Conservation (phyloP, 2,888 invertebrate species). For the Parasteatoda lunata region DNA sequence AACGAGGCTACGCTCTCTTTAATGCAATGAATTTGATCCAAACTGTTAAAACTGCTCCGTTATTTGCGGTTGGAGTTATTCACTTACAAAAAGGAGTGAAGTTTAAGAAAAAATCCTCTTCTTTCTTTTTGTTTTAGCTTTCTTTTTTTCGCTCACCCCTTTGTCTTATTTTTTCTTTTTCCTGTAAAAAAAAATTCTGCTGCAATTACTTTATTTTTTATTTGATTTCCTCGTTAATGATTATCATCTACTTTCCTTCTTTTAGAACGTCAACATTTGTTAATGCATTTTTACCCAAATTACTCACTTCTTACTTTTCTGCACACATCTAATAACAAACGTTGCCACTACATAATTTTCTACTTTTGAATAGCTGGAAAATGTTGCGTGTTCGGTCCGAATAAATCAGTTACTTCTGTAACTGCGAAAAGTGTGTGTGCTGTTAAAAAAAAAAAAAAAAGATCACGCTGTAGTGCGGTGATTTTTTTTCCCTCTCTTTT, state of each 20-base stretch:
- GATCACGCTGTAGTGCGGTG: neutral
- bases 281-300: neutral
- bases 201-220: neutral
- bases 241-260: neutral
- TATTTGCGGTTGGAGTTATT: too few relatives aligned
- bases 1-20: too few relatives aligned
- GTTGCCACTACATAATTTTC: slow-evolving; percentile 17
- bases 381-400: slow-evolving; percentile 26
- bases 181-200: slow-evolving; percentile 20
- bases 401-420: slow-evolving; percentile 3
- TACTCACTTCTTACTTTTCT: neutral
- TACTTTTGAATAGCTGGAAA: slow-evolving; percentile 6
- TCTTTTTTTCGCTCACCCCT: slow-evolving; percentile 29
- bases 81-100: too few relatives aligned
- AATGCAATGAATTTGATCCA: too few relatives aligned
- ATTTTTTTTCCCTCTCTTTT: too few relatives aligned
- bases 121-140: slow-evolving; percentile 17
- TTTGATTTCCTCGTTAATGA: slow-evolving; percentile 3
- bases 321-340: neutral
- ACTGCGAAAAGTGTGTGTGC: neutral
- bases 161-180: neutral
- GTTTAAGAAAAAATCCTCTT: neutral
- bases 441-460: neutral
- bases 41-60: too few relatives aligned
- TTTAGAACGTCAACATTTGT: neutral